A percentile compares a stretch with the other conserved stretches of the same genome.
Evolutionary conservation across 1,140 invertebrate species (phyloP).

Genomic region (Anastrepha ludens): DNA sequence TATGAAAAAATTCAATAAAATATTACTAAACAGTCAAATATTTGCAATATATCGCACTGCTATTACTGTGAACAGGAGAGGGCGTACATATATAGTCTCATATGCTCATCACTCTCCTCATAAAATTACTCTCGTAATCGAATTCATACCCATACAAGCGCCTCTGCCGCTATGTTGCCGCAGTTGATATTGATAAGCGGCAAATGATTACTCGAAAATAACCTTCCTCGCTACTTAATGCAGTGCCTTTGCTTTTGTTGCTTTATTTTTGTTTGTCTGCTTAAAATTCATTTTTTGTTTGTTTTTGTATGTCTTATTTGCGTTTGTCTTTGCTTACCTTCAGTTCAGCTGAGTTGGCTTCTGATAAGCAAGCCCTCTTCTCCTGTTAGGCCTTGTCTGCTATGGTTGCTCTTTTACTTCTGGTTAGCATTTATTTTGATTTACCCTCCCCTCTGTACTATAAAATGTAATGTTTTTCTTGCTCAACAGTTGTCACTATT

Average conservation of each 20-base stretch:
- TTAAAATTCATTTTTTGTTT: neutral
- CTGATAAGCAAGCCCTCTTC: constrained; percentile 5
- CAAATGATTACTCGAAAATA: constrained; percentile 6
- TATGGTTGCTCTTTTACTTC: neutral
- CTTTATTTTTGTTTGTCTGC: neutral
- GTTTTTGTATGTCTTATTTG: neutral
- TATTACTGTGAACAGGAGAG: too few species aligned
- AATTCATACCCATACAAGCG: neutral
- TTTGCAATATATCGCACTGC: too few species aligned
- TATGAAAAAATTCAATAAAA: too few species aligned
- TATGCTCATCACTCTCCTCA: too few species aligned
- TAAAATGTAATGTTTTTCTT: too few species aligned
- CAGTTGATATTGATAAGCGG: constrained; percentile 20
- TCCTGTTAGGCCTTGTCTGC: neutral
- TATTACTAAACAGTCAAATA: too few species aligned
- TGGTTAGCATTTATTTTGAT: neutral
- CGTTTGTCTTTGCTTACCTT: neutral
- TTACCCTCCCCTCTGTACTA: neutral
- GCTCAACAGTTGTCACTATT: neutral
- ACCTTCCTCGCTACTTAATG: neutral
- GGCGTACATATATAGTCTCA: too few species aligned
- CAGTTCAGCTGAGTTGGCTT: neutral
- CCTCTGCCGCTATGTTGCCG: neutral
- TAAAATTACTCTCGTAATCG: too few species aligned
- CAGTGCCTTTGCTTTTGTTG: neutral